phyloP scores from a whole-genome alignment of 2,113 vertebrate genomes.

The Okapia johnstoni region DNA sequence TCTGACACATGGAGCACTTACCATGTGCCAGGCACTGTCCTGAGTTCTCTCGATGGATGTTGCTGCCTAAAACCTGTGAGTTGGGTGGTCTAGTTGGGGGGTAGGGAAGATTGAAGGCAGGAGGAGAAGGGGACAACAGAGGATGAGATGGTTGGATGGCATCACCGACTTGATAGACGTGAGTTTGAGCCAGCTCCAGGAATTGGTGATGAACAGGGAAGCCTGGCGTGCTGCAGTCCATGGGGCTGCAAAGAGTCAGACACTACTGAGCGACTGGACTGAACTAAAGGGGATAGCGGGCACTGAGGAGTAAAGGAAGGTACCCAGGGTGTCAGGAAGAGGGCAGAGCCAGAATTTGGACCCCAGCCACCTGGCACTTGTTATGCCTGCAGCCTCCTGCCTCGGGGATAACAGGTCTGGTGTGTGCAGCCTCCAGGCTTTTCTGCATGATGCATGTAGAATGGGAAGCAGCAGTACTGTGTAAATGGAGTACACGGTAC shows the following conservation, averaged over 20 bases:
- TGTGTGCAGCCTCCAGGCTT: accelerated
- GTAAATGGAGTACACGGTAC: not conserved
- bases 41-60: not conserved
- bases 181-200: not conserved
- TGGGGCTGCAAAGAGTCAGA: not conserved
- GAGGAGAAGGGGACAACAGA: not conserved
- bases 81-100: no score
- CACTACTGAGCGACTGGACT: not conserved
- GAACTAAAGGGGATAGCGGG: not conserved
- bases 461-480: accelerated
- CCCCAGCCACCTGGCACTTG: accelerated
- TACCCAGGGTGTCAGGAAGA: not conserved
- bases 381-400: accelerated
- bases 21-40: not conserved
- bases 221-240: accelerated
- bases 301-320: not conserved
- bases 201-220: not conserved
- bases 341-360: not conserved
- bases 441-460: accelerated
- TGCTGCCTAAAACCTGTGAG: not conserved
- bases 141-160: not conserved
- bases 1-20: not conserved
- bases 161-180: not conserved
- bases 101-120: not conserved
- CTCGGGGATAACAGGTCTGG: accelerated